Base-by-base conservation (phyloP, 2,797 vertebrate species). In the Paedocypris micromegethes region DNA sequence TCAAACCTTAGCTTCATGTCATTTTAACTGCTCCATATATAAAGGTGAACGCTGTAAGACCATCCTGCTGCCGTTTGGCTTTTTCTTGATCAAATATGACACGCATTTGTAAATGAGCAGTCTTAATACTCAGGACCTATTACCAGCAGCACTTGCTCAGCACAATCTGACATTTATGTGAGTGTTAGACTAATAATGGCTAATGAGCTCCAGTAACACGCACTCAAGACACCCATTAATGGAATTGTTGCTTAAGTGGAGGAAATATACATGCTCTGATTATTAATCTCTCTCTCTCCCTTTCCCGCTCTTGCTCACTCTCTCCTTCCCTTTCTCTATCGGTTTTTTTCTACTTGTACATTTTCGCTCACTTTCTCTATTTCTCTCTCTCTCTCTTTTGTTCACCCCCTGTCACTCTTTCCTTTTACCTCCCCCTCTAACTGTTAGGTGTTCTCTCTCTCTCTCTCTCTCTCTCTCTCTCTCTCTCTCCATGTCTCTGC, bases 161-260 rank as follows among this genome's bases (percentile, higher is more conserved):
- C 86, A 87, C 82, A 87, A 85, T 82, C 80, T 84, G 84, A 87
- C 86, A 79, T 90, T 74, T 88, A 89, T 88, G 87, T 83, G 83
- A 87, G 86, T 86, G 86, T 85, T 83, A 84, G 87, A 86, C 82
- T 89, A 89, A 88, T 89, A 87, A 88, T 84, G 87, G 82, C 86
- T 89, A 89, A 90, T 89, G 88, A 89, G 85, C 84, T 87, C 85
- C 80, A 80, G 84, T 88, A 86, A 88, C 86, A 88, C 83, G 81
- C 82, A 86, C 86, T 85, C 84, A 83, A 86, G 82, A 65, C 83
- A 84, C 79, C 77, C 81, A 71, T 84, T 86, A 90, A 88, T 87
- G 86, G 81, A 82, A 86, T 87, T 67, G 70, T 82, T 82, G 74
- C 77, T 80, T 83, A 85, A 83, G 81, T 78, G 75, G 79, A 79